Evolutionary conservation across 2,797 vertebrate species (phyloP).

Genomic region (Periophthalmus magnuspinnatus): DNA sequence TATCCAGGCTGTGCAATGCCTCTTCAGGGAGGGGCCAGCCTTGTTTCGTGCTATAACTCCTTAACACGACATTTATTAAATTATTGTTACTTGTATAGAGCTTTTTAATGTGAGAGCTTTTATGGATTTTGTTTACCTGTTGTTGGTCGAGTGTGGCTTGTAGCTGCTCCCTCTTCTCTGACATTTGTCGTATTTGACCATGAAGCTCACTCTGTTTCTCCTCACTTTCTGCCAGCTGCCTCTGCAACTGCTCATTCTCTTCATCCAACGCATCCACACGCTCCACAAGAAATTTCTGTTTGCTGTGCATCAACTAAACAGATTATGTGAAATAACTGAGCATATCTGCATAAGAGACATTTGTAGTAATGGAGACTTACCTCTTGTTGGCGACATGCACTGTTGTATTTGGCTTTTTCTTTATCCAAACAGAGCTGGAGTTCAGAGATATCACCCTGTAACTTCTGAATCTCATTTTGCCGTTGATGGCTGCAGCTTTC

Average conservation of each 20-base stretch:
- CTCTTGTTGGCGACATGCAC: slow-evolving; percentile 83
- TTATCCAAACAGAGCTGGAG: slow-evolving; percentile 78
- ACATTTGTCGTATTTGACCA: slow-evolving; percentile 67
- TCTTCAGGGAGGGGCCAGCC: background rate
- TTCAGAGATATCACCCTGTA: slow-evolving; percentile 72
- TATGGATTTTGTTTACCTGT: slow-evolving; percentile 69
- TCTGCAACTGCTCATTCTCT: slow-evolving; percentile 81
- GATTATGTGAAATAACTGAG: slow-evolving; percentile 3
- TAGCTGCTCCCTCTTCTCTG: slow-evolving; percentile 61
- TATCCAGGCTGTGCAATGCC: too few species aligned
- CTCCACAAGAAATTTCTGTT: slow-evolving; percentile 80
- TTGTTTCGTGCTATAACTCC: background rate
- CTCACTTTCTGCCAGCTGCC: slow-evolving; percentile 71
- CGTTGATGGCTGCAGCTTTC: slow-evolving; percentile 62
- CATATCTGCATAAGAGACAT: background rate
- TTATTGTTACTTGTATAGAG: too few species aligned
- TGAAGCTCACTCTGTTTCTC: slow-evolving; percentile 59
- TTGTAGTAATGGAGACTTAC: slow-evolving; percentile 57
- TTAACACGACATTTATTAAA: too few species aligned
- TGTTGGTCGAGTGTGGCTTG: slow-evolving; percentile 69
- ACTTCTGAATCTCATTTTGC: slow-evolving; percentile 72
- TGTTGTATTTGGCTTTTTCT: slow-evolving; percentile 82
- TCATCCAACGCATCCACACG: slow-evolving; percentile 80
- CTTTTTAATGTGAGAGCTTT: too few species aligned
- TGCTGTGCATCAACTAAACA: slow-evolving; percentile 84